These are phyloP conservation scores for Orchesella flavescens DNA, from an alignment of 2,888 invertebrate genomes.

Conservation along the genomic window DNA sequence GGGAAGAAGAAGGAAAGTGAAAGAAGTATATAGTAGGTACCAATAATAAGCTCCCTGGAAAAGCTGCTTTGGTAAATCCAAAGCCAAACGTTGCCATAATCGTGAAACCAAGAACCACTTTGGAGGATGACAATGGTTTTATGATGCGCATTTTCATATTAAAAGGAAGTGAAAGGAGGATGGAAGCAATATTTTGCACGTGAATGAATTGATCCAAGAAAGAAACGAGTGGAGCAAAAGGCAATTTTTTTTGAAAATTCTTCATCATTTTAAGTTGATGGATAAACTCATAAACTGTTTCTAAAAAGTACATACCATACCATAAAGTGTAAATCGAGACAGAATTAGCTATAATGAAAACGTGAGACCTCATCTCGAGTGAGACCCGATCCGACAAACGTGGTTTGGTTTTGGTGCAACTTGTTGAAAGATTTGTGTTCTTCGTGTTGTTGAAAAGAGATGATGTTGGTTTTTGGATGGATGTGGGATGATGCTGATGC, in stretches of 20 bases:
- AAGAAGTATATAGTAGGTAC: neutral
- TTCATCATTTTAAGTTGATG: conserved; percentile 36
- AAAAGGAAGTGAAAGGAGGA: conserved; percentile 20
- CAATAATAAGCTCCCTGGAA: neutral
- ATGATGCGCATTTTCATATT: conserved; percentile 30
- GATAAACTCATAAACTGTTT: neutral
- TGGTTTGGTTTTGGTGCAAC: conserved; percentile 11
- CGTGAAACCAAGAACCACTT: no score
- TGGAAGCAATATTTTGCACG: neutral
- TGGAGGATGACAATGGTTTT: conserved; percentile 7
- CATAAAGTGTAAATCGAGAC: no score
- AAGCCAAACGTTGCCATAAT: no score
- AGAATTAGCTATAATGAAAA: no score
- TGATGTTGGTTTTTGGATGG: no score
- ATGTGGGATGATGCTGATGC: conserved; percentile 44
- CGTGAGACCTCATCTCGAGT: neutral
- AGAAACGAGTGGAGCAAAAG: no score
- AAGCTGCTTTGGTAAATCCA: neutral
- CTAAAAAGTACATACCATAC: neutral
- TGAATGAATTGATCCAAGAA: no score
- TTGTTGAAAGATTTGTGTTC: conserved; percentile 45
- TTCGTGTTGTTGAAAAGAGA: neutral
- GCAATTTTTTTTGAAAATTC: neutral
- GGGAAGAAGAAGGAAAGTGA: neutral
- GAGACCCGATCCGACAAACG: neutral